A percentile compares a stretch with the other conserved stretches of the same genome.
phyloP scores from a whole-genome alignment of 2,888 invertebrate species.

The Brachylomia viminalis region DNA sequence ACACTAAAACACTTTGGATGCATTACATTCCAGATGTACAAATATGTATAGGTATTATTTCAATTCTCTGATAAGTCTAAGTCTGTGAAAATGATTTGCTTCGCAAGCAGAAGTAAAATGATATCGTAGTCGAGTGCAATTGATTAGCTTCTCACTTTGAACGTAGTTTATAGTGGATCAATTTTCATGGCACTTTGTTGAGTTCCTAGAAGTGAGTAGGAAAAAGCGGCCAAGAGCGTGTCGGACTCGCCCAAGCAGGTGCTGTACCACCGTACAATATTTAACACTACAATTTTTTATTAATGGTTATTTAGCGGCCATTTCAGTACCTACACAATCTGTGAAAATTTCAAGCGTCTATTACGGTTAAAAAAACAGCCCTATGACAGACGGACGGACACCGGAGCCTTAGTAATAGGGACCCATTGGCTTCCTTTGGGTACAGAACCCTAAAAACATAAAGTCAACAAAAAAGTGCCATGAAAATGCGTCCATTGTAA shows the following conservation, averaged over 20 bases:
- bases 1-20: neutral
- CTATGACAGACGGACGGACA: neutral
- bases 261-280: neutral
- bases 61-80: neutral
- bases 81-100: neutral
- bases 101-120: neutral
- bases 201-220: neutral
- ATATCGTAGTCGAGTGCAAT: neutral
- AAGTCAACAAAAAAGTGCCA: neutral
- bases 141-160: neutral
- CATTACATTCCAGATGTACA: neutral
- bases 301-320: neutral
- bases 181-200: neutral
- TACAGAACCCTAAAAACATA: neutral
- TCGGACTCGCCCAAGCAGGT: neutral
- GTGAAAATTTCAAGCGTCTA: neutral
- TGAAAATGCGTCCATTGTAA: neutral
- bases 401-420: neutral
- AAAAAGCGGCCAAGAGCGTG: neutral
- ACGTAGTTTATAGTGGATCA: neutral
- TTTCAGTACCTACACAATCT: neutral
- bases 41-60: neutral
- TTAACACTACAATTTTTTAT: neutral
- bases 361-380: too few species aligned
- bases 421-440: neutral